Base-by-base conservation (phyloP, 2,797 vertebrate species). In the Chelonia mydas region DNA sequence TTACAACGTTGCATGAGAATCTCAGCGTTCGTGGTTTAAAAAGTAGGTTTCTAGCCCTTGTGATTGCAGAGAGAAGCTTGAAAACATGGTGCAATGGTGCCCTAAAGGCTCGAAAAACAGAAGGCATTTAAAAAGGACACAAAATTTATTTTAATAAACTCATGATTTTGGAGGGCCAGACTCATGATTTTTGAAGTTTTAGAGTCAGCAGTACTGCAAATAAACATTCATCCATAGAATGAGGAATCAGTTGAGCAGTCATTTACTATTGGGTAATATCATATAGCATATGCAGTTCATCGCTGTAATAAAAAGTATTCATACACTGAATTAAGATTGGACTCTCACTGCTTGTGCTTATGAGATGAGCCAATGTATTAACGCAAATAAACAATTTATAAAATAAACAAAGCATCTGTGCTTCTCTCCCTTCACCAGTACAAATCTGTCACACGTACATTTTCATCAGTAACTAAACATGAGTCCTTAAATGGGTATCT, bases 1-100 rank as follows among this genome's bases (percentile, higher is more conserved):
- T 68, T 37, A 37, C 10, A 2, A 28, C 16, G 41, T 6, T 28
- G 72, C 41, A 76, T 47, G 45, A 45, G 13, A 31, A 49, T 47
- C 47, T 77, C 28, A 49, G 7, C 12, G 7, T 31, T 92, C 76
- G 78, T 84, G 89, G 84, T 74, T 90, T 41, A 76, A 54, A 21
- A 90, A 77, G 72, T 80, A 8, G 74, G 61, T 45, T n/a, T 57
- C 84, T 88, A 16, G 61, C 80, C 94, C 50, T 55, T 80, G 1
- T 83, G 93, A 94, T 78, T 92, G 77, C 77, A 87, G 86, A 74
- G 57, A 11, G 50, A 88, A 51, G 45, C 50, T 86, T 27, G 88
- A 87, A 88, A 91, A 93, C 33, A 33, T 87, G 78, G 86, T 81
- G 9, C 59, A 86, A 92, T 28, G 77, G n/a, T 54, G 72, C 50